A percentile compares a stretch with the other conserved stretches of the same genome.
Conservation (phyloP, 1,140 invertebrate genomes). For the Trichonephila inaurata region DNA sequence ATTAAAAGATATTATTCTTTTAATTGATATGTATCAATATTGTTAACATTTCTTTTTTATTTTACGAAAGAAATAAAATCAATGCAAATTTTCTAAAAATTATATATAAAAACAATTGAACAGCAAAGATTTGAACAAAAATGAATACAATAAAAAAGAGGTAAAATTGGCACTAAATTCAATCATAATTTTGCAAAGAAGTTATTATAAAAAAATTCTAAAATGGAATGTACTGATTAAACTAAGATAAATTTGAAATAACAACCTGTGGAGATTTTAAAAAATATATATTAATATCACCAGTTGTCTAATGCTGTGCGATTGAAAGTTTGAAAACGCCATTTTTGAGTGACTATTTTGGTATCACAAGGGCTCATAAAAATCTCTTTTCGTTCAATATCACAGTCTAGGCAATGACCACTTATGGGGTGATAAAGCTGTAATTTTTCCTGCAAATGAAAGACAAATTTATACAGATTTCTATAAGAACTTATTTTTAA, state of each 20-base stretch:
- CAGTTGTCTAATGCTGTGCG: conserved; percentile 85
- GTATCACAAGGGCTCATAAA: conserved; percentile 89
- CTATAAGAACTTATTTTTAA: neutral
- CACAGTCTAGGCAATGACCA: conserved; percentile 88
- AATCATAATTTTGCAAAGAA: neutral
- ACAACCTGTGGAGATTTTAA: neutral
- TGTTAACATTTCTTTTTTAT: too few species aligned
- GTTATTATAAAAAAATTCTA: neutral
- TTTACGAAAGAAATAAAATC: too few species aligned
- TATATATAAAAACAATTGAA: too few species aligned
- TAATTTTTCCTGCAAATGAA: conserved; percentile 84
- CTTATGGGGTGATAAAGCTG: conserved; percentile 87
- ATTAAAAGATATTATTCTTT: too few species aligned
- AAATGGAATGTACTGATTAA: conserved; percentile 53
- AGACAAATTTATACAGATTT: neutral
- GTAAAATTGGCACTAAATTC: conserved; percentile 12
- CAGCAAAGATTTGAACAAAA: too few species aligned
- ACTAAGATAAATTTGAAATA: neutral
- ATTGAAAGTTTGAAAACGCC: conserved; percentile 88
- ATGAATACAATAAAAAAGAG: too few species aligned
- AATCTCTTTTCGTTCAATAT: conserved; percentile 85
- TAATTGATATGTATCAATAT: too few species aligned
- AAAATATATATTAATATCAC: conserved; percentile 75
- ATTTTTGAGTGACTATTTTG: conserved; percentile 87
- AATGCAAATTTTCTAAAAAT: too few species aligned